Base-by-base conservation (phyloP, 2,888 invertebrate species). In the Gisinianus flammeolus region DNA sequence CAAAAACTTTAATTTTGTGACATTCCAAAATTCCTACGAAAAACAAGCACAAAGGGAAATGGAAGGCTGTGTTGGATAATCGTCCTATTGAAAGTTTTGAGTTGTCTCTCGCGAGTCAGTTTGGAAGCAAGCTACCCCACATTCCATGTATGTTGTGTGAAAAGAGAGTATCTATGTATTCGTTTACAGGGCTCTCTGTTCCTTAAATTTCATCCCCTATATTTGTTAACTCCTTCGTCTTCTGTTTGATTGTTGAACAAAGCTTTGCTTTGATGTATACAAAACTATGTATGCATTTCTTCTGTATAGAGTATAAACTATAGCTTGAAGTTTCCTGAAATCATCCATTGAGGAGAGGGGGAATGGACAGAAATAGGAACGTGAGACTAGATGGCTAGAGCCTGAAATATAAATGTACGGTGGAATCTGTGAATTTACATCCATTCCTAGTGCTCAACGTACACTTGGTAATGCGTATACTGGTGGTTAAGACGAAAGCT, bases 21-120 rank as follows among this genome's bases (percentile, higher is more conserved):
- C 73, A 73, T 73, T 73, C 73, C 73, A 73, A 73, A 58, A 73
- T 64, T 33, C 62, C 26, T 12, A 33, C 19, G 35, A 35, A 71
- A 26, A 44, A 44, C 33, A 16, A 2, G 22, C 52, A 22, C n/a
- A 33, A 35, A 62, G 33, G 58, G 33, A 54, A 22, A 70, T 16
- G 44, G 69, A 69, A 5, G 8, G 44, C 30, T 30, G 33, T n/a
- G 28, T 8, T 6, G 66, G 68, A n/a, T n/a, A n/a, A 6, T 4
- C 4, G 5, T 69, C 33, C 71, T 72, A 72, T 54, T 72, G 56
- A 72, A 72, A 72, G 28, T 72, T 54, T 54, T 52, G 52, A 72
- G 22, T 72, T 19, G 58, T 72, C 54, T 28, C 58, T 56, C 2
- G 12, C 62, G 62, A 62, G 62, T 12, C 0, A 62, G 22, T 12